Evolutionary conservation across 2,113 vertebrate species (phyloP), one percentile per base, ranked within the genome.

Genomic region (Mirounga angustirostris): DNA sequence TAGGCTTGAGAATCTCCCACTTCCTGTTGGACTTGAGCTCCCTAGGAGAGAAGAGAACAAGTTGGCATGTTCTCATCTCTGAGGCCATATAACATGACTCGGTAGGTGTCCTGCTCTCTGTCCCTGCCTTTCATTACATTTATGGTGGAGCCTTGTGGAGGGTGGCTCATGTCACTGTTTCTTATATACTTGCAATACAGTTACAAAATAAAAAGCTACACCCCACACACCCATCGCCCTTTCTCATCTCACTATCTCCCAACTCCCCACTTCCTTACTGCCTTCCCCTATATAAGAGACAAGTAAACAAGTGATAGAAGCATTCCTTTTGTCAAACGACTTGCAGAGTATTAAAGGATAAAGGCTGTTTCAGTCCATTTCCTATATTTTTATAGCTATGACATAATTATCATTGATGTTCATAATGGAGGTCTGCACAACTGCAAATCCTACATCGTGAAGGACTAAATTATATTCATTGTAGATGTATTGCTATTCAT

Each of bases 331-430:
- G 91, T 81, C 56, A 56, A 40, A 79, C 50, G 24, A 52, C 43
- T 76, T 73, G 26, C 71, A 33, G 28, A 43, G 0, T 24, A 65
- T 73, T 78, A 56, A 46, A 79, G 74, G 52, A 92, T 3, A 28
- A 71, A 94, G 85, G 56, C 84, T 8, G 52, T 76, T 90, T 86
- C 61, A 69, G 79, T 46, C 56, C 26, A 52, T 76, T 95, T 87
- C 94, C 79, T 95, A 4, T 80, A 63, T 94, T 96, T 93, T 96
- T 82, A 95, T 80, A 83, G 67, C 56, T 79, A 56, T 30, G 46
- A 28, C 11, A 22, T 95, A 81, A 95, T 95, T 58, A 89, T 67
- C 74, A 97, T 7, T 58, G 58, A 89, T 83, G 74, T 86, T 96
- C 33, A 84, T 83, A 91, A 94, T 36, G 83, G 43, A 69, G 26